These are phyloP conservation scores for Eupelmus urozonus DNA, from an alignment of 2,888 invertebrate species.

Conservation along the genomic window DNA sequence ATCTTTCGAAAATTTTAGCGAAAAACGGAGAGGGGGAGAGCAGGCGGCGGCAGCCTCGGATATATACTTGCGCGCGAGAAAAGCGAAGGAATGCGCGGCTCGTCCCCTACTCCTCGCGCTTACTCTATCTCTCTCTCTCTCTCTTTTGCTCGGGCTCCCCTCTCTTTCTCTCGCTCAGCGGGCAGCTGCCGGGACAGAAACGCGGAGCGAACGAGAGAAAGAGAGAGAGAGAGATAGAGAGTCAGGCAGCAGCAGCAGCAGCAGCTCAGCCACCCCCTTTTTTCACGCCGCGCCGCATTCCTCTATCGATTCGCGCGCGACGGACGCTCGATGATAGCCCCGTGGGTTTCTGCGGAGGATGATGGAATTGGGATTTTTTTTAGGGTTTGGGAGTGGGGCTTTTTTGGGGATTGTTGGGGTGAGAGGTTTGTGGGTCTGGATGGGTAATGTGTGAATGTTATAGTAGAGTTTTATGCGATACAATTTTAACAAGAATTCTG, in stretches of 20 bases:
- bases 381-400: no score
- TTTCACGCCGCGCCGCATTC: constrained; percentile 75
- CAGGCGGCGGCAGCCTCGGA: not conserved
- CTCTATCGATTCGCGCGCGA: constrained; percentile 74
- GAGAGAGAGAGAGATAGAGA: not conserved
- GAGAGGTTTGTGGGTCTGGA: no score
- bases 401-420: no score
- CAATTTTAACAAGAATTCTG: no score
- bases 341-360: no score
- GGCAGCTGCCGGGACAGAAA: no score
- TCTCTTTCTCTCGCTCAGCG: constrained; percentile 4
- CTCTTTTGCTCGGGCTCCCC: constrained; percentile 13
- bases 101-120: constrained; percentile 55
- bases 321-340: constrained; percentile 55
- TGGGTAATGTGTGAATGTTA: no score
- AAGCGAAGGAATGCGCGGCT: constrained; percentile 57
- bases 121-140: constrained; percentile 56
- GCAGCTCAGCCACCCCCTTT: constrained; percentile 60
- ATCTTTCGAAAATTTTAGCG: constrained; percentile 12
- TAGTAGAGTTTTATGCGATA: no score
- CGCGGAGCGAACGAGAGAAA: no score
- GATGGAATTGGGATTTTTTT: not conserved
- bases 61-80: constrained; percentile 14
- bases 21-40: not conserved
- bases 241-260: no score